A percentile compares a stretch with the other conserved stretches of the same genome.
phyloP scores from a whole-genome alignment of 2,888 invertebrate genomes.

The Dascillus cervinus region DNA sequence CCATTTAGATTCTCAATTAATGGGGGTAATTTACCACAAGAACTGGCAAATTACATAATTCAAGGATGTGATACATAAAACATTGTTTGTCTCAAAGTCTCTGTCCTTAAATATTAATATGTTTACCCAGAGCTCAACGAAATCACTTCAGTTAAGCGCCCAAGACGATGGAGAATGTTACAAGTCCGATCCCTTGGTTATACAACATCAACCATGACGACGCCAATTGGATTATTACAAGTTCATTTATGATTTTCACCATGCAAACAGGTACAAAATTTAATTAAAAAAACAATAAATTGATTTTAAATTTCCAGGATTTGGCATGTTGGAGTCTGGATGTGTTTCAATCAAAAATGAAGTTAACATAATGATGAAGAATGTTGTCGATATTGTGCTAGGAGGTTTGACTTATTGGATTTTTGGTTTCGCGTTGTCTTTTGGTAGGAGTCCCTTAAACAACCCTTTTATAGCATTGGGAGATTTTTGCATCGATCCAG shows the following conservation, averaged over 20 bases:
- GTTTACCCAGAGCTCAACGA: too few species aligned
- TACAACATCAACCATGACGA: slow-evolving; percentile 68
- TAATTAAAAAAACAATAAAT: background rate
- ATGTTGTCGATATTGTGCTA: slow-evolving; percentile 85
- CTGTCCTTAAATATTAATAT: slow-evolving; percentile 22
- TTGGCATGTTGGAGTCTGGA: slow-evolving; percentile 89
- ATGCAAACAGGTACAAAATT: slow-evolving; percentile 75
- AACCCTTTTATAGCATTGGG: slow-evolving; percentile 81
- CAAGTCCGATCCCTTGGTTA: slow-evolving; percentile 14
- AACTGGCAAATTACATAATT: too few species aligned
- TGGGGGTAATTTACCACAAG: too few species aligned
- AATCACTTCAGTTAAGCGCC: too few species aligned
- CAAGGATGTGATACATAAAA: background rate
- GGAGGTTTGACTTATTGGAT: slow-evolving; percentile 91
- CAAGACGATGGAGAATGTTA: too few species aligned
- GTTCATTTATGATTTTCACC: slow-evolving; percentile 84
- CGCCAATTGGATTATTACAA: slow-evolving; percentile 82
- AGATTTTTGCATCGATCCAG: slow-evolving; percentile 73
- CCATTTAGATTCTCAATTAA: too few species aligned
- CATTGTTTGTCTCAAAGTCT: slow-evolving; percentile 14
- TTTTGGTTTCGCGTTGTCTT: slow-evolving; percentile 88
- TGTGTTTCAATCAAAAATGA: slow-evolving; percentile 90
- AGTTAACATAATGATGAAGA: slow-evolving; percentile 97
- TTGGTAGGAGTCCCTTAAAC: slow-evolving; percentile 63
- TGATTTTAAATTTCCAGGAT: slow-evolving; percentile 53